Evolutionary conservation across 2,797 vertebrate genomes (phyloP).

Genomic region (Megaceryle alcyon): DNA sequence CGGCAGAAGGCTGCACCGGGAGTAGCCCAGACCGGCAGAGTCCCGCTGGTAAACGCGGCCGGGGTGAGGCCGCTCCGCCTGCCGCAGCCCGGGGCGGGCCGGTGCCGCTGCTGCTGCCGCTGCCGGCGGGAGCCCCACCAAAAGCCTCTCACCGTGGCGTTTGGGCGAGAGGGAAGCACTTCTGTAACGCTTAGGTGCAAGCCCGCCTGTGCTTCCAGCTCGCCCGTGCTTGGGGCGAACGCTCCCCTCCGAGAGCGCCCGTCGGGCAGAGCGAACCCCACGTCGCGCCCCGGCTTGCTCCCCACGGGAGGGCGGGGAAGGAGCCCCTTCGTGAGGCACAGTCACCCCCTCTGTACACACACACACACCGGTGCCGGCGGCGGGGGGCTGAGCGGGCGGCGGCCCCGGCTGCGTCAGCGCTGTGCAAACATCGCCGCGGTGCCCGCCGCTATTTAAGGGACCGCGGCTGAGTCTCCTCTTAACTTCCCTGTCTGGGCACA

Average conservation of each 20-base stretch:
- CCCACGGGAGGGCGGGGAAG: background rate
- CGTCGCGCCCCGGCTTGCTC: background rate
- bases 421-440: background rate
- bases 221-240: too few species aligned
- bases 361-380: background rate
- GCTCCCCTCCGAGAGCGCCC: background rate
- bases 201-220: too few species aligned
- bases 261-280: background rate
- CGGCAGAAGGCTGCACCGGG: background rate
- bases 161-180: background rate
- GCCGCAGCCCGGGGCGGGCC: background rate
- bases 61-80: background rate
- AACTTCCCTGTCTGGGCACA: background rate
- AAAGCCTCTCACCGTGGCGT: background rate
- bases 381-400: background rate
- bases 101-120: background rate
- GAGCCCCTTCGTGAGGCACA: background rate
- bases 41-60: too few species aligned
- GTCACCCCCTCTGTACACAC: too few species aligned
- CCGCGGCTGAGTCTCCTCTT: background rate
- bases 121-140: background rate
- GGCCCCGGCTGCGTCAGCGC: constrained; percentile 45
- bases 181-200: background rate
- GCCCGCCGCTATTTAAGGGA: constrained; percentile 47
- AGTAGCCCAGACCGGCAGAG: background rate